These are phyloP conservation scores for Gavialis gangeticus DNA, from an alignment of 2,113 vertebrate genomes.

Conservation along the genomic window DNA sequence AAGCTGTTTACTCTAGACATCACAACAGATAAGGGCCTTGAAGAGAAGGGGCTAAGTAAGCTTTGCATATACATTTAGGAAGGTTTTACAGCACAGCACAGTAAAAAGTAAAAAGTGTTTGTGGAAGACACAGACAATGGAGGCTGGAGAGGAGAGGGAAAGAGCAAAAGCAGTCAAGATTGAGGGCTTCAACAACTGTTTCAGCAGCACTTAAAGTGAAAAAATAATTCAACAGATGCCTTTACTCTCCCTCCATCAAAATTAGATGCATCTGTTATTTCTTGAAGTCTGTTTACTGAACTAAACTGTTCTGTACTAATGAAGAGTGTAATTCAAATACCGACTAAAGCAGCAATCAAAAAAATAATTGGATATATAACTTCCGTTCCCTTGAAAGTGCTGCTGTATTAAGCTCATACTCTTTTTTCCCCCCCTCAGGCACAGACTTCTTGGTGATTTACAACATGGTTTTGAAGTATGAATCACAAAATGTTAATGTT, in stretches of 20 bases:
- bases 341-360: slow-evolving; percentile 32
- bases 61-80: not conserved
- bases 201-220: not conserved
- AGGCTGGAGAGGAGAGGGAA: not conserved
- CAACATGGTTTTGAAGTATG: slow-evolving; percentile 7
- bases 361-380: not conserved
- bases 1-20: not conserved
- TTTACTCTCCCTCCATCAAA: not conserved
- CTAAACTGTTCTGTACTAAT: not conserved
- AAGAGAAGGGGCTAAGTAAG: not conserved
- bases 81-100: not conserved
- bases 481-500: not conserved
- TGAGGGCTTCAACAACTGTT: no score
- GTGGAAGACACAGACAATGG: not conserved
- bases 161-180: no score
- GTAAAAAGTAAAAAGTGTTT: not conserved
- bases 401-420: not conserved
- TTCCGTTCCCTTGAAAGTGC: not conserved
- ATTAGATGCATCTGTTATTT: slow-evolving; percentile 30
- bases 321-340: slow-evolving; percentile 45
- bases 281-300: slow-evolving; percentile 3
- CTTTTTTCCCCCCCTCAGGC: not conserved
- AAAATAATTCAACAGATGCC: not conserved
- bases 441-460: slow-evolving; percentile 3
- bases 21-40: fast-evolving